Percentiles rank a stretch among this genome's conserved stretches.
These are phyloP conservation scores for Eustalomyia histrio DNA, from an alignment of 2,888 invertebrate species.

Conservation along the genomic window DNA sequence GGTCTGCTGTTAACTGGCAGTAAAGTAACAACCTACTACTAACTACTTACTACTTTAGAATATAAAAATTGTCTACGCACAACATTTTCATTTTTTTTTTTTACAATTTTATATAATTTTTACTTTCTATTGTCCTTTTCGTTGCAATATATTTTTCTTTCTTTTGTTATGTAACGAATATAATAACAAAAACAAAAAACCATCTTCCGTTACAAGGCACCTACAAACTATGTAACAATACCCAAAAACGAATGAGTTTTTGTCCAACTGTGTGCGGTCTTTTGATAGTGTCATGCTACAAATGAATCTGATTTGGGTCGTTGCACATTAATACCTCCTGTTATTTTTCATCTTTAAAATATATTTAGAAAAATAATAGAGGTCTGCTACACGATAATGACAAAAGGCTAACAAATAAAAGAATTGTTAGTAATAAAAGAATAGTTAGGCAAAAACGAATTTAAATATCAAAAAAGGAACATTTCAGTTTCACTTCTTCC, in stretches of 20 bases:
- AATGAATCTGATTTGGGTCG: conserved; percentile 68
- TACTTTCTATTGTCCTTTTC: conserved; percentile 37
- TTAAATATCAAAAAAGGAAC: no score
- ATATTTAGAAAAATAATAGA: conserved; percentile 12
- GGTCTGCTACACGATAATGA: conserved; percentile 5
- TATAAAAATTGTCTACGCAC: conserved; percentile 16
- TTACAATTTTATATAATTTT: conserved; percentile 44
- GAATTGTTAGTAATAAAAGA: no score
- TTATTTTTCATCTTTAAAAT: conserved; percentile 56
- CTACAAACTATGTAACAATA: conserved; percentile 15
- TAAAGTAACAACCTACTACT: conserved; percentile 27
- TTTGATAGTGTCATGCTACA: conserved; percentile 58
- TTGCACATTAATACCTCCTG: conserved; percentile 65
- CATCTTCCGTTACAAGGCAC: conserved; percentile 52
- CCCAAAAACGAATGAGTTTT: conserved; percentile 20
- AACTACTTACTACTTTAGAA: conserved; percentile 39
- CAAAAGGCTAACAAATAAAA: background rate
- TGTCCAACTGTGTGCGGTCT: conserved; percentile 54
- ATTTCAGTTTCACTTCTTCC: no score
- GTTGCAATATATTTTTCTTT: conserved; percentile 17
- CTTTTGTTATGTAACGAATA: conserved; percentile 26
- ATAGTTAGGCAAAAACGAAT: no score
- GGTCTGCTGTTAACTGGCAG: no score
- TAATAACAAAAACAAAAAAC: conserved; percentile 45
- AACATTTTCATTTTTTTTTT: conserved; percentile 35